A percentile compares a stretch with the other conserved stretches of the same genome.
Conservation (phyloP, 2,888 invertebrate species). For the Eupithecia tripunctaria region DNA sequence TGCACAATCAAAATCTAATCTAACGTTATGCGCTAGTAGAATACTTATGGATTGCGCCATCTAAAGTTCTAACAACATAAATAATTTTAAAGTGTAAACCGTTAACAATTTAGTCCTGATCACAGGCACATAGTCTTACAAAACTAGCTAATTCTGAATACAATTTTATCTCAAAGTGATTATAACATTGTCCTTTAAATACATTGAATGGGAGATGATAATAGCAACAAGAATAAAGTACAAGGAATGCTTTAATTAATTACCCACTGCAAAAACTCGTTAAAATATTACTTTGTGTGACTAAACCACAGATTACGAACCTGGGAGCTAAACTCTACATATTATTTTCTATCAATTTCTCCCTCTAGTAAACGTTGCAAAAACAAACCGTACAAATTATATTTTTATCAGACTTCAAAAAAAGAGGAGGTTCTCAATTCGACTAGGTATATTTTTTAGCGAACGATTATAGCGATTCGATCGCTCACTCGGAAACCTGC, state of each 20-base stretch:
- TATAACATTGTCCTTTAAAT: slow-evolving; percentile 5
- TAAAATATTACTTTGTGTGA: not conserved
- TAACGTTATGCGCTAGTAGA: not conserved
- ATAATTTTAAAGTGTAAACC: not conserved
- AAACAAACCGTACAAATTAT: slow-evolving; percentile 1
- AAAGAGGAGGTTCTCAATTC: too few species aligned
- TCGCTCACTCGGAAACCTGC: not conserved
- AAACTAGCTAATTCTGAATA: slow-evolving; percentile 13
- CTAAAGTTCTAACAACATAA: not conserved
- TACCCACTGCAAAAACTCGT: not conserved
- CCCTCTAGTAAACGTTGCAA: not conserved
- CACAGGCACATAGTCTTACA: slow-evolving; percentile 16
- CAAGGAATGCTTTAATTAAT: not conserved
- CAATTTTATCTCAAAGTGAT: slow-evolving; percentile 4
- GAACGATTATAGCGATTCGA: not conserved
- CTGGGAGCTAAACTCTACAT: not conserved
- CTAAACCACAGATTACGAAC: not conserved
- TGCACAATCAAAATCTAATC: not conserved
- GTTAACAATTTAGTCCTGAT: slow-evolving; percentile 6
- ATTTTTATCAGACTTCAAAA: too few species aligned
- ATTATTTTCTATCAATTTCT: not conserved
- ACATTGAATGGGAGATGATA: not conserved
- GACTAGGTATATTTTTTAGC: not conserved
- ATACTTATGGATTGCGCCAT: not conserved
- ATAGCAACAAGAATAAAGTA: not conserved